Base-by-base conservation (phyloP, 2,113 vertebrate species). In the Anarhynchus alexandrinus region DNA sequence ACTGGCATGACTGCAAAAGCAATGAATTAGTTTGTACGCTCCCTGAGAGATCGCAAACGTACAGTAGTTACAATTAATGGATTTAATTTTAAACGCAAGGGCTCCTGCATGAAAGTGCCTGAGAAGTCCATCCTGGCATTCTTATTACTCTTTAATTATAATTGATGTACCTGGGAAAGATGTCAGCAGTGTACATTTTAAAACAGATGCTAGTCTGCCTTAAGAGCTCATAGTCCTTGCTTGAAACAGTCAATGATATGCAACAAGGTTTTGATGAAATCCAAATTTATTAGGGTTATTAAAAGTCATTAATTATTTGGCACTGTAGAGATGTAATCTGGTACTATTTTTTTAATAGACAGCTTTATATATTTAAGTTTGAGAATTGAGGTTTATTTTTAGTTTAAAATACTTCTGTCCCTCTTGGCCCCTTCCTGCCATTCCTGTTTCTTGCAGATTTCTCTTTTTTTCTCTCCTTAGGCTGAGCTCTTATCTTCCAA, bases 271-370 rank as follows among this genome's bases (percentile, higher is more conserved):
- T 96, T 97, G 98, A 97, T 96, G 80, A 97, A 97, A 97, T 88
- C 92, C 84, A 95, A 96, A 98, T 98, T 98, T 97, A 98, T 97
- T 97, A 97, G 83, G 73, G 95, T 96, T 97, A 95, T 98, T 98
- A 97, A 95, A 97, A 94, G 82, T 93, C 94, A 88, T 98, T 98
- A 97, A 97, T 98, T 97, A 96, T 97, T 97, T 98, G 97, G 97
- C 97, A 97, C 93, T 65, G 58, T 89, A 69, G 34, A 93, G 73
- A 86, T 96, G 88, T 94, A 93, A 97, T 91, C 57, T 94, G 91
- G 94, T 96, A 88, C 90, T 78, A 83, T 88, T 86, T 96, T 95
- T 95, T 86, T 73, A 96, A 97, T 30, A 66, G 96, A 96, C 87
- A 97, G 86, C 88, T 98, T 97, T 97, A 97, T 93, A 90, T 94